Base-by-base conservation (phyloP, 2,797 vertebrate genomes). In the Cetoscarus ocellatus region DNA sequence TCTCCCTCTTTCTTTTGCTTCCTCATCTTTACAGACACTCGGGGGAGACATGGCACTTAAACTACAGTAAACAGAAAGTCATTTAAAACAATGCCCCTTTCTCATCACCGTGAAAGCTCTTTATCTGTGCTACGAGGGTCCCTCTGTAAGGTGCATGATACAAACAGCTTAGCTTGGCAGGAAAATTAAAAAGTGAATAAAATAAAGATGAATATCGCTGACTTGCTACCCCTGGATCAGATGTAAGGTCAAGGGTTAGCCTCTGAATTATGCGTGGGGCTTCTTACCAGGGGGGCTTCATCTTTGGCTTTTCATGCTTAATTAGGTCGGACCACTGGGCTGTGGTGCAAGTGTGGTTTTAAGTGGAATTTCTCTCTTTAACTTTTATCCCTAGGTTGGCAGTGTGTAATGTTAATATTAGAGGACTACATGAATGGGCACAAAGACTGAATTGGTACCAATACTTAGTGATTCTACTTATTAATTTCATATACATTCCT, bases 1-100 rank as follows among this genome's bases (percentile, higher is more conserved):
- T 7, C 68, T 77, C 45, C 50, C 50, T 62, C 59, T 48, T 48
- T 64, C 51, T n/a, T 6, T 35, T 67, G 9, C 57, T 57, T 51
- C 64, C 70, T 85, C 45, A 7, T 72, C 75, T 72, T 54, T 45
- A 27, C 54, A 14, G 65, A 13, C 27, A 49, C 58, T 61, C 27
- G 4, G 27, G 51, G 48, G 52, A 69, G 52, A 59, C 52, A 15
- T 39, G 47, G 10, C 10, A 56, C 67, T 62, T 2, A 6, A 44
- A 38, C 50, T 10, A 0, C 40, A 56, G 57, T 38, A 48, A 67
- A 73, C 52, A 70, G 17, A 48, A 52, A 44, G 58, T 74, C 52
- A 51, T 18, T 45, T 43, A 8, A 61, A 69, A 70, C 39, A 44
- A 15, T 27, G 7, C 19, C 61, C 5, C 35, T 18, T 12, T 40